Percentiles rank a stretch among this genome's conserved stretches.
phyloP scores from a whole-genome alignment of 2,113 vertebrate genomes.

The Oxyura jamaicensis region DNA sequence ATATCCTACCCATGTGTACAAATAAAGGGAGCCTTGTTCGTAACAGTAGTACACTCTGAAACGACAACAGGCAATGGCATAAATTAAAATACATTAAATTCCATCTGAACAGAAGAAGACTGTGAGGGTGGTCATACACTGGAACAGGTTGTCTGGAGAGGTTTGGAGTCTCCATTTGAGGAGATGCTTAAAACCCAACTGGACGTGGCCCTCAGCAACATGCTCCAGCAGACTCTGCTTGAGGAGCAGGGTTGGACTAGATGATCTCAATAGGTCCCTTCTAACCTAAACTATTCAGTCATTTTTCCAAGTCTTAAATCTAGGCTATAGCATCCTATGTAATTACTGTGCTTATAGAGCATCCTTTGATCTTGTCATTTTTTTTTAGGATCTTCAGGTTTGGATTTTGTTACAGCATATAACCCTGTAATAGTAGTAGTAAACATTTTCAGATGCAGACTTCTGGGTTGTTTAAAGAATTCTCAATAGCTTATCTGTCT shows the following conservation, averaged over 20 bases:
- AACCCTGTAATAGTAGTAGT: not conserved
- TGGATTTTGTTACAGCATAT: not conserved
- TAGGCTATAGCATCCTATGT: not conserved
- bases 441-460: not conserved
- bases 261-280: not conserved
- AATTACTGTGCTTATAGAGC: not conserved
- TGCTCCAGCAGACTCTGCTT: not conserved
- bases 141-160: not conserved
- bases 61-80: not conserved
- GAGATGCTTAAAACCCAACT: not conserved
- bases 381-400: not conserved
- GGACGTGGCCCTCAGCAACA: rapidly evolving
- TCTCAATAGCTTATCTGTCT: not conserved
- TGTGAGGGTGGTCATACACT: not conserved
- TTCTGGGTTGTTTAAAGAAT: not conserved
- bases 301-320: not conserved
- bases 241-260: not conserved
- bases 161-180: not conserved
- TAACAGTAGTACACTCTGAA: not conserved
- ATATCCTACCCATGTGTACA: not conserved
- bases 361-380: not conserved
- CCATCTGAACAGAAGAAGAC: not conserved
- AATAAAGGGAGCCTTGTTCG: not conserved
- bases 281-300: not conserved
- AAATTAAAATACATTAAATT: not conserved